Base-by-base conservation (phyloP, 2,888 invertebrate genomes). In the Hyalella azteca region DNA sequence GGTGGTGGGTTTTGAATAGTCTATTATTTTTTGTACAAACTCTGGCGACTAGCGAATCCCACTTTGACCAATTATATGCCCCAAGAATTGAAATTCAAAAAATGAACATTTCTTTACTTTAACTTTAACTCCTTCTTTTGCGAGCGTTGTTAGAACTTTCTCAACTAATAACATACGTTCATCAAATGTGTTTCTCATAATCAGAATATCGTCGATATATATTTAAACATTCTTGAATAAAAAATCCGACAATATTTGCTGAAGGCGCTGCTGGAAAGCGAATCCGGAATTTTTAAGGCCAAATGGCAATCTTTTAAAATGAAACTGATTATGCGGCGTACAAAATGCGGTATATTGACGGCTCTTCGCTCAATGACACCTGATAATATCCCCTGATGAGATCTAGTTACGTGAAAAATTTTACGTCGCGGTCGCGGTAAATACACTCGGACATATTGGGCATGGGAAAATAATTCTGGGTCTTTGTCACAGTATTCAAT, bases 1-100 rank as follows among this genome's bases (percentile, higher is more conserved):
- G 32, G 32, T 73, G 7, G 73, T 73, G 3, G 73, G 73, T 39
- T 73, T 73, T 5, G 73, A 40, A n/a, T 39, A 73, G 32, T 73
- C 26, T 15, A n/a, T 26, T n/a, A 73, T 41, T 39, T 73, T 39
- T 40, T 73, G n/a, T 39, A 73, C 22, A 41, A 3, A 73, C 19
- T 73, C 73, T 2, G 39, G 73, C 11, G 41, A 41, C 73, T 73
- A 39, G 9, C 22, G 19, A 22, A 54, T 54, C 15, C 54, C 54
- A 1, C 1, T 22, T 19, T 3, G 13, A 54, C 54, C 22, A 22
- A 54, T 19, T 54, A 54, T 11, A 45, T 45, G 45, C 11, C 45
- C 45, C 45, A 45, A 45, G 15, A 45, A 45, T 45, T 9, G 11
- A 22, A 54, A 19, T 3, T 54, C 9, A 54, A 54, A 54, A 54